These are phyloP conservation scores for Thera britannica DNA, from an alignment of 2,888 invertebrate genomes.

Conservation along the genomic window DNA sequence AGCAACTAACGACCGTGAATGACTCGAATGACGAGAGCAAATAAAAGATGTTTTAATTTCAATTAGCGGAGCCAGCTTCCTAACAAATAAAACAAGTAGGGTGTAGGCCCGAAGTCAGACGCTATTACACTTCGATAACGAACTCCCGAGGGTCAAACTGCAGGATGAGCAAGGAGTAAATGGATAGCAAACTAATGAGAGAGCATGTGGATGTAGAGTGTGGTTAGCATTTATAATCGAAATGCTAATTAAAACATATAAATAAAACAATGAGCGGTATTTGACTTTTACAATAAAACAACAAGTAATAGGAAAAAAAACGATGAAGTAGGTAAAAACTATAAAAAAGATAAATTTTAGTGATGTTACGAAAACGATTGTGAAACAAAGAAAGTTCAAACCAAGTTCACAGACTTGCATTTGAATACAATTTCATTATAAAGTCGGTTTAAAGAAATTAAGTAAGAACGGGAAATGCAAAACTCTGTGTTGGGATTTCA, in stretches of 20 bases:
- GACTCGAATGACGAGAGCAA: constrained; percentile 47
- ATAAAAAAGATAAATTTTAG: background rate
- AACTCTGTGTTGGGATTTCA: constrained; percentile 43
- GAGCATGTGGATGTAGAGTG: constrained; percentile 40
- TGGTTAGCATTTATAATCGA: constrained; percentile 28
- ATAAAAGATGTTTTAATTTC: constrained; percentile 57
- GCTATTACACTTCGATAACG: constrained; percentile 61
- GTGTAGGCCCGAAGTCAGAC: constrained; percentile 58
- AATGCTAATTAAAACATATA: constrained; percentile 53
- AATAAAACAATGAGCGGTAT: background rate
- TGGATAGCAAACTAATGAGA: constrained; percentile 59
- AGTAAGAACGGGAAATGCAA: constrained; percentile 32
- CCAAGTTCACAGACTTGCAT: constrained; percentile 35
- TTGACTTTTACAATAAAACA: background rate
- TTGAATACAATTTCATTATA: constrained; percentile 38
- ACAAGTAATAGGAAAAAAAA: background rate
- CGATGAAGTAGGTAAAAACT: background rate
- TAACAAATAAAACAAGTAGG: constrained; percentile 58
- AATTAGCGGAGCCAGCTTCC: constrained; percentile 60
- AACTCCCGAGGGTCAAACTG: constrained; percentile 61
- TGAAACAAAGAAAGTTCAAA: constrained; percentile 32
- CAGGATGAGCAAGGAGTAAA: constrained; percentile 66
- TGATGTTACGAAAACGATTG: constrained; percentile 18
- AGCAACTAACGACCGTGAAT: constrained; percentile 43
- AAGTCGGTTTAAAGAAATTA: constrained; percentile 29